Evolutionary conservation across 2,797 vertebrate genomes (phyloP).

Genomic region (Nannoperca australis): DNA sequence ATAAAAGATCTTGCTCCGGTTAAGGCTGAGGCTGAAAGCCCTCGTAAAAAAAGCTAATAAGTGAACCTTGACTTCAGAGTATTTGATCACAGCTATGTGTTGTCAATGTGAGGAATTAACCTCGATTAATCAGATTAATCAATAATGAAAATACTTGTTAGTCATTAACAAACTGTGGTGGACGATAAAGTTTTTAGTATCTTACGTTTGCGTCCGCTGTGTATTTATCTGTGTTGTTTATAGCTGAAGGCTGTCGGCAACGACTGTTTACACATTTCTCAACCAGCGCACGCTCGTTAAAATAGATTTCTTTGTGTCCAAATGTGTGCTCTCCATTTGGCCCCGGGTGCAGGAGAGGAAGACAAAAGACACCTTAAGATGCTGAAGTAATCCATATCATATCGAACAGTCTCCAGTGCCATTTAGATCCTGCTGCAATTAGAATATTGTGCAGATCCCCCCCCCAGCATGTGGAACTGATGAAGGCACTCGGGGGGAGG

Average conservation of each 20-base stretch:
- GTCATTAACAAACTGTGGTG: neutral
- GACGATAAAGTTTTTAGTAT: neutral
- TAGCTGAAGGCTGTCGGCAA: slow-evolving; percentile 28
- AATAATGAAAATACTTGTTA: neutral
- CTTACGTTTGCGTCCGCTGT: neutral
- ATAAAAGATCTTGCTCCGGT: neutral
- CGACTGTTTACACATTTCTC: slow-evolving; percentile 47
- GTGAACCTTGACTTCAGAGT: neutral
- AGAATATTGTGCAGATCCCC: slow-evolving; percentile 24
- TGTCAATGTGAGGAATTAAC: neutral
- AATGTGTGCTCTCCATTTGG: slow-evolving; percentile 29
- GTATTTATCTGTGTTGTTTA: slow-evolving; percentile 2
- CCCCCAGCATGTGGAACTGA: neutral
- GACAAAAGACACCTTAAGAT: slow-evolving; percentile 37
- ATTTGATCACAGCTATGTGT: neutral
- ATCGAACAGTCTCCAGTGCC: slow-evolving; percentile 31
- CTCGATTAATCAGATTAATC: neutral
- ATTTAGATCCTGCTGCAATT: slow-evolving; percentile 47
- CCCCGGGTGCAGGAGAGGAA: slow-evolving; percentile 9
- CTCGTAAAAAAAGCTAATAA: neutral
- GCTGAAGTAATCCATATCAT: slow-evolving; percentile 52
- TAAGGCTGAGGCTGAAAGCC: neutral
- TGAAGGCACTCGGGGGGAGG: slow-evolving; percentile 16
- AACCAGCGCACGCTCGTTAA: slow-evolving; percentile 37
- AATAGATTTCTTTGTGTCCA: slow-evolving; percentile 44